These are phyloP conservation scores for Muscicapa comitata DNA, from an alignment of 2,797 vertebrate genomes.

Conservation along the genomic window DNA sequence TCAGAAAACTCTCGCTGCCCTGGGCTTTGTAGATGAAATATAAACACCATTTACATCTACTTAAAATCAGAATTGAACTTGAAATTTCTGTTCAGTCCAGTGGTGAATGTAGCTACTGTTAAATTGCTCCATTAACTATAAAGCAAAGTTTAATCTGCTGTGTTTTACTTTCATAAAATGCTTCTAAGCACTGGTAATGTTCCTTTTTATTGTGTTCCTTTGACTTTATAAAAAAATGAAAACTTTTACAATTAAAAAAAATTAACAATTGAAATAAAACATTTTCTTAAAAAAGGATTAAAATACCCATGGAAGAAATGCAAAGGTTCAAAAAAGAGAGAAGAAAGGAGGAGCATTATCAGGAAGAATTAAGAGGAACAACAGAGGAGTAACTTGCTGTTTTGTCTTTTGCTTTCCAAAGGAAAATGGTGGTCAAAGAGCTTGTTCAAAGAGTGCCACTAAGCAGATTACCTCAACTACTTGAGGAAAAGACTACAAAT, in stretches of 20 bases:
- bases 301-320: neutral
- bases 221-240: neutral
- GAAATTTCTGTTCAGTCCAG: constrained; percentile 36
- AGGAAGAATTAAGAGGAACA: neutral
- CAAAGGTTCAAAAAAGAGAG: neutral
- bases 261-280: no score
- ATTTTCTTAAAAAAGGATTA: neutral
- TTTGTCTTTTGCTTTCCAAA: neutral
- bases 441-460: neutral
- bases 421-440: neutral
- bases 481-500: neutral
- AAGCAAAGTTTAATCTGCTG: constrained; percentile 42
- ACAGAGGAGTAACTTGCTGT: neutral
- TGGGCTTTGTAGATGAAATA: neutral
- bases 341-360: neutral
- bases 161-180: constrained; percentile 18
- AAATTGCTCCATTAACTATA: constrained; percentile 45
- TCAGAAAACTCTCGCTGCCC: neutral
- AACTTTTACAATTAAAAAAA: neutral
- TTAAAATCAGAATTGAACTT: constrained; percentile 41
- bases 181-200: neutral
- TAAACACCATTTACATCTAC: constrained; percentile 22
- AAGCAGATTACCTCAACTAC: neutral
- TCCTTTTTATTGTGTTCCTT: neutral
- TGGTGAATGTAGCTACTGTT: constrained; percentile 18